Evolutionary conservation across 2,797 vertebrate genomes (phyloP), one percentile per base, ranked within the genome.

Genomic region (Alouatta caraya): DNA sequence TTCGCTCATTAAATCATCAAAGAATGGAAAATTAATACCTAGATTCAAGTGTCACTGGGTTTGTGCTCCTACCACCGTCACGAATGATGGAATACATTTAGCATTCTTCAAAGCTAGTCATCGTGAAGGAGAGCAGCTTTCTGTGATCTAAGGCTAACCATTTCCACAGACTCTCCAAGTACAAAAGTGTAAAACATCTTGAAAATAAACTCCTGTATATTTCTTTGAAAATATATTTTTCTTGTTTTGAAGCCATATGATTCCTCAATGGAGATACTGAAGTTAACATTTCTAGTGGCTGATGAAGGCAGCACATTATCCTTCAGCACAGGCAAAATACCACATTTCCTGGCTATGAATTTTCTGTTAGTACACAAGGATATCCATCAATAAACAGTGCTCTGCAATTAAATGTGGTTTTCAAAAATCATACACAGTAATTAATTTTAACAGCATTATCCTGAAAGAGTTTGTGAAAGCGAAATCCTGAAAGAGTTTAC

Each of bases 1-100:
- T 98, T 96, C 97, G 88, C 88, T 64, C 85, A 91, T 93, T 96
- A 97, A 97, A 84, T 30, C 97, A 96, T 92, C 50, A 86, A 97
- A 96, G 94, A 94, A 78, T 0, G 76, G 90, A 95, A 37, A 95
- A 94, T 78, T 80, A 88, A 80, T 64, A 83, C 81, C 96, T 67
- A 17, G 70, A 93, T 57, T 37, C n/a, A 2, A 76, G 26, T 33
- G 73, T 67, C 94, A 57, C 14, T 13, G 17, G 22, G 57, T 44
- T 84, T 79, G 70, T n/a, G 52, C 81, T 39, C 37, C 37, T 30
- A n/a, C 72, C 24, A 7, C 19, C 15, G 0, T 91, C 55, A 4
- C 8, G 39, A 75, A 33, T 15, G 80, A 80, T 0, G 1, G 10
- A 14, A 75, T 42, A 13, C 22, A 78, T 22, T 46, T 59, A 57